Evolutionary conservation across 2,888 invertebrate species (phyloP).

Genomic region (Melanophora roralis): DNA sequence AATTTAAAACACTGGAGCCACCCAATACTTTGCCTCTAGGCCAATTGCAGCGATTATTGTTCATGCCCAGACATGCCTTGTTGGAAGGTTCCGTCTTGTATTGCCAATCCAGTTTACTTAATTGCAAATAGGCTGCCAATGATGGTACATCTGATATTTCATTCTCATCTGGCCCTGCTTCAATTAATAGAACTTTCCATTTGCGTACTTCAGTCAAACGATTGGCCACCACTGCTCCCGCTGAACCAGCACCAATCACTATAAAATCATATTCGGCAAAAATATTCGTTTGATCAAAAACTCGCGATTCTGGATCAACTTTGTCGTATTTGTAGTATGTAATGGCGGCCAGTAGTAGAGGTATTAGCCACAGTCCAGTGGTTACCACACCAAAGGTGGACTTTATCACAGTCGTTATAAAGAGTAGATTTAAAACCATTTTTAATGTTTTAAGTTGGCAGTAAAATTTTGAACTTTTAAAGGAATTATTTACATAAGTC

Average conservation of each 20-base stretch:
- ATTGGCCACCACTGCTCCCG: conserved; percentile 92
- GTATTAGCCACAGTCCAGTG: conserved; percentile 91
- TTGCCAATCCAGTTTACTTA: conserved; percentile 91
- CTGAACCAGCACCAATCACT: conserved; percentile 91
- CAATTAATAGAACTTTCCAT: conserved; percentile 88
- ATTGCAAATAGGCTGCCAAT: conserved; percentile 89
- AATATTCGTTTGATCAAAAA: conserved; percentile 83
- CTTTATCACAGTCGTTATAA: conserved; percentile 87
- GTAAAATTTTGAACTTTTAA: too few relatives aligned
- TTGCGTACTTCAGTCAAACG: conserved; percentile 85
- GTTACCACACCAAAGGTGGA: conserved; percentile 84
- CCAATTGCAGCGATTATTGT: conserved; percentile 90
- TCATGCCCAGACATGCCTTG: conserved; percentile 89
- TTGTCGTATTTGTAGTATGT: conserved; percentile 89
- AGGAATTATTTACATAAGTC: too few relatives aligned
- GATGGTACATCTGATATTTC: conserved; percentile 93
- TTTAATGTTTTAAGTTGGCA: too few relatives aligned
- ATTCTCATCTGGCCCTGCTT: conserved; percentile 92
- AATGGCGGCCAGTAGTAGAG: conserved; percentile 87
- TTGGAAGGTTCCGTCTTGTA: conserved; percentile 92
- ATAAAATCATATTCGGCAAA: conserved; percentile 89
- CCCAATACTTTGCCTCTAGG: conserved; percentile 93
- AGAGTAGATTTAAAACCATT: conserved; percentile 86
- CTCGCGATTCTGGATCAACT: conserved; percentile 87
- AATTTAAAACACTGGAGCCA: conserved; percentile 91